Conservation (phyloP, 2,113 vertebrate species). For the Petroica traversi region DNA sequence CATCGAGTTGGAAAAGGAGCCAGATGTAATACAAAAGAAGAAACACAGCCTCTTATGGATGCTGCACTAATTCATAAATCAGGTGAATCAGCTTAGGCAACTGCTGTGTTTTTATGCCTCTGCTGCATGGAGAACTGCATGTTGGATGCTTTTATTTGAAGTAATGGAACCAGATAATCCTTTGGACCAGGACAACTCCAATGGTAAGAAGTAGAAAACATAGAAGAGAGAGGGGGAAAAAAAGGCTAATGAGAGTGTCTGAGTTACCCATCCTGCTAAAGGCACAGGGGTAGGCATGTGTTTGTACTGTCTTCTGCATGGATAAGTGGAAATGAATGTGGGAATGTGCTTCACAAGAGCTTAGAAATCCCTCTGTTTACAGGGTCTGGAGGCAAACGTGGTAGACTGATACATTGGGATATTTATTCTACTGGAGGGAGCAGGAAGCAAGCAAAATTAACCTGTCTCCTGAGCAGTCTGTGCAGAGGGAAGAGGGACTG, state of each 20-base stretch:
- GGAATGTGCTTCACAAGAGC: constrained; percentile 31
- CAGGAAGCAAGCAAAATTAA: background rate
- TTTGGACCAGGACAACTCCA: constrained; percentile 75
- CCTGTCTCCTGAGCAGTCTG: background rate
- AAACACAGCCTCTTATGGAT: constrained; percentile 76
- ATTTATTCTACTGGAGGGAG: background rate
- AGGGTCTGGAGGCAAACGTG: background rate
- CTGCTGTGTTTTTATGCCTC: constrained; percentile 60
- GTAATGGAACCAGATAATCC: constrained; percentile 79
- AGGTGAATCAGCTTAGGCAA: constrained; percentile 73
- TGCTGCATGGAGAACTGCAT: constrained; percentile 72
- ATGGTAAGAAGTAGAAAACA: constrained; percentile 77
- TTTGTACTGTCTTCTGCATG: constrained; percentile 37
- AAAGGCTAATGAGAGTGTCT: constrained; percentile 13
- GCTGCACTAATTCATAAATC: constrained; percentile 76
- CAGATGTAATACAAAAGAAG: constrained; percentile 80
- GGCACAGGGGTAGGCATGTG: constrained; percentile 37
- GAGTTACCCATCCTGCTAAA: constrained; percentile 45
- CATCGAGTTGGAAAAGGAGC: constrained; percentile 77
- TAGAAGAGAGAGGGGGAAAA: constrained; percentile 9
- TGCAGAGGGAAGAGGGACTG: background rate
- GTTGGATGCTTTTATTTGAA: constrained; percentile 66
- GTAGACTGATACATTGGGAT: background rate
- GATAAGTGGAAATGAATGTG: constrained; percentile 6
- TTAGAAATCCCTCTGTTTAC: constrained; percentile 36